A percentile compares a stretch with the other conserved stretches of the same genome.
Evolutionary conservation across 2,113 vertebrate genomes (phyloP).

Genomic region (Neopipo cinnamomea): DNA sequence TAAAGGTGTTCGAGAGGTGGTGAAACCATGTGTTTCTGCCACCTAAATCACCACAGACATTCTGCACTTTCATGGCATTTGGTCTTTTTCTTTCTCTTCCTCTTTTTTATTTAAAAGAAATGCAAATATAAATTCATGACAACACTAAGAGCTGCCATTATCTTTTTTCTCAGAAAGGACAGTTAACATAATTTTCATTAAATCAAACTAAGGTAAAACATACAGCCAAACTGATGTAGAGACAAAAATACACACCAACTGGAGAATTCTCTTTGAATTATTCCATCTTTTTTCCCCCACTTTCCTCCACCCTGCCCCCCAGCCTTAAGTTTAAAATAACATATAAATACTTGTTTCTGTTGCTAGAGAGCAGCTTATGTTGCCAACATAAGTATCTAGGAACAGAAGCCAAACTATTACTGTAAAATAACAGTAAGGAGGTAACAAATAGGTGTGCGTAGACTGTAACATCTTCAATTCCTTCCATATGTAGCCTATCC

Average conservation of each 20-base stretch:
- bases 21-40: neutral
- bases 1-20: neutral
- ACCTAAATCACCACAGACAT: neutral
- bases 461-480: neutral
- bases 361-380: neutral
- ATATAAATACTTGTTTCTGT: neutral
- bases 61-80: neutral
- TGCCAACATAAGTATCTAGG: neutral
- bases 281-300: neutral
- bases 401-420: neutral
- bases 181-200: neutral
- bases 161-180: neutral
- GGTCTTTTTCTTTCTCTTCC: neutral
- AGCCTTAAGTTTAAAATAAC: neutral
- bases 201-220: neutral
- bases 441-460: neutral
- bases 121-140: neutral
- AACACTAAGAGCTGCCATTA: neutral
- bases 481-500: neutral
- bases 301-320: accelerated
- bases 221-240: neutral
- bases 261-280: neutral
- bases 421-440: neutral
- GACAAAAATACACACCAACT: neutral
- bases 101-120: neutral